These are phyloP conservation scores for Dynastes tityus DNA, from an alignment of 2,888 invertebrate species.

Conservation along the genomic window DNA sequence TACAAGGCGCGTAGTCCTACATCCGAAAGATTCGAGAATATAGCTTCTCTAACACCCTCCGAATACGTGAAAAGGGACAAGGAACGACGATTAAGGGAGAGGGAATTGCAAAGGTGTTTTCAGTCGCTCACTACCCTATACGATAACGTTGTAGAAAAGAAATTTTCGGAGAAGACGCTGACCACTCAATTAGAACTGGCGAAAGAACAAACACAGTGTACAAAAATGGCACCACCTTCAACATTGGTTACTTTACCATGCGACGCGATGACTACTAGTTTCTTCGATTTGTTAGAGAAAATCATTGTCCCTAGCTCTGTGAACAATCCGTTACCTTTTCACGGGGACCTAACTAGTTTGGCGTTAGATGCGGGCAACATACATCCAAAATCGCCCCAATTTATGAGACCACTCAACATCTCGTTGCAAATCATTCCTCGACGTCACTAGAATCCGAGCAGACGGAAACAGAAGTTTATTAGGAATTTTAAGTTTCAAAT, in stretches of 20 bases:
- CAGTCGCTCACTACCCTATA: slow-evolving; percentile 64
- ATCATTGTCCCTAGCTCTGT: slow-evolving; percentile 56
- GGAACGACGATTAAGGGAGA: slow-evolving; percentile 62
- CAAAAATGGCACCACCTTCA: slow-evolving; percentile 48
- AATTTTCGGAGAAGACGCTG: slow-evolving; percentile 60
- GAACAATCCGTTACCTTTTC: slow-evolving; percentile 56
- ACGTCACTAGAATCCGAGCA: slow-evolving; percentile 41
- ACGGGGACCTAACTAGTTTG: slow-evolving; percentile 53
- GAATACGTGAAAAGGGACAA: slow-evolving; percentile 65
- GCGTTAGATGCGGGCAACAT: slow-evolving; percentile 56
- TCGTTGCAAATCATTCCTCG: slow-evolving; percentile 39
- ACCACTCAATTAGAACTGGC: slow-evolving; percentile 57
- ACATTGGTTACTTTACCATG: slow-evolving; percentile 40
- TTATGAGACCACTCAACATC: slow-evolving; percentile 32
- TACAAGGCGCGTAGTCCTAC: slow-evolving; percentile 20
- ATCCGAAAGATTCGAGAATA: slow-evolving; percentile 44
- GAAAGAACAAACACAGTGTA: slow-evolving; percentile 54
- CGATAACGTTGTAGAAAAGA: slow-evolving; percentile 58
- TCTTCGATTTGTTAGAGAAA: slow-evolving; percentile 58
- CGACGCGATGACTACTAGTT: slow-evolving; percentile 57
- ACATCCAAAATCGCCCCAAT: slow-evolving; percentile 26
- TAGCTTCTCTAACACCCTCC: slow-evolving; percentile 46
- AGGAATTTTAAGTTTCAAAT: slow-evolving; percentile 42
- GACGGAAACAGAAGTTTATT: slow-evolving; percentile 40
- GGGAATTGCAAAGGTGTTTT: slow-evolving; percentile 61